A percentile compares a stretch with the other conserved stretches of the same genome.
These are phyloP conservation scores for Harpegnathos saltator DNA, from an alignment of 1,140 invertebrate genomes.

Conservation along the genomic window DNA sequence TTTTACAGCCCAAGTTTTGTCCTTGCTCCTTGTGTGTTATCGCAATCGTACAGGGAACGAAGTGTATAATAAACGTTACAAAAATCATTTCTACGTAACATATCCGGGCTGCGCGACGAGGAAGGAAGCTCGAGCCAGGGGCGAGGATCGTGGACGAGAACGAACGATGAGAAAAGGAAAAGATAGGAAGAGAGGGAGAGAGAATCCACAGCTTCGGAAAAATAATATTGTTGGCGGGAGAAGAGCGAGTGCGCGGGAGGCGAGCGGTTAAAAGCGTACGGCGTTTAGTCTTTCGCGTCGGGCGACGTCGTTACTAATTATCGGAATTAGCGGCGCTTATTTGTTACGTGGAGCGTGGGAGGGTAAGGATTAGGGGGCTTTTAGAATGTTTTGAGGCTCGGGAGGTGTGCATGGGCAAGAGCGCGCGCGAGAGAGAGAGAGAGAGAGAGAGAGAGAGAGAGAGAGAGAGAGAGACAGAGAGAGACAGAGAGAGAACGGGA, in stretches of 20 bases:
- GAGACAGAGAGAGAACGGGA: constrained; percentile 55
- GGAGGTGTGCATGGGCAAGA: constrained; percentile 46
- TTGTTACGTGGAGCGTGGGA: constrained; percentile 60
- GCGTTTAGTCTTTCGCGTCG: constrained; percentile 21
- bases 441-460: constrained; percentile 55
- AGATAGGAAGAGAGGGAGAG: too few species aligned
- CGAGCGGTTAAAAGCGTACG: background rate
- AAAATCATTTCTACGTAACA: background rate
- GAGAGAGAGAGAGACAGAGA: constrained; percentile 16
- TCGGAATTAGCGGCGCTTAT: constrained; percentile 70
- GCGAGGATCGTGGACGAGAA: too few species aligned
- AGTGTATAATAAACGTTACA: background rate
- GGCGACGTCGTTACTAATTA: constrained; percentile 71
- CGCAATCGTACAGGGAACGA: background rate
- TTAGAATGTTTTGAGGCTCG: constrained; percentile 61
- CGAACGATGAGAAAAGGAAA: too few species aligned
- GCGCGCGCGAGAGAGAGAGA: constrained; percentile 29
- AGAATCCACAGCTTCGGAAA: too few species aligned
- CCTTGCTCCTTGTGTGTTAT: background rate
- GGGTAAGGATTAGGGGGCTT: constrained; percentile 50
- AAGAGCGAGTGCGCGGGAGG: too few species aligned
- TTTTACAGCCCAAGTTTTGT: background rate
- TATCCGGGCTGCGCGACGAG: too few species aligned
- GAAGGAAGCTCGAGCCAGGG: too few species aligned
- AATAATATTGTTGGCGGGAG: background rate